Base-by-base conservation (phyloP, 2,113 vertebrate genomes). In the Alexandromys fortis region DNA sequence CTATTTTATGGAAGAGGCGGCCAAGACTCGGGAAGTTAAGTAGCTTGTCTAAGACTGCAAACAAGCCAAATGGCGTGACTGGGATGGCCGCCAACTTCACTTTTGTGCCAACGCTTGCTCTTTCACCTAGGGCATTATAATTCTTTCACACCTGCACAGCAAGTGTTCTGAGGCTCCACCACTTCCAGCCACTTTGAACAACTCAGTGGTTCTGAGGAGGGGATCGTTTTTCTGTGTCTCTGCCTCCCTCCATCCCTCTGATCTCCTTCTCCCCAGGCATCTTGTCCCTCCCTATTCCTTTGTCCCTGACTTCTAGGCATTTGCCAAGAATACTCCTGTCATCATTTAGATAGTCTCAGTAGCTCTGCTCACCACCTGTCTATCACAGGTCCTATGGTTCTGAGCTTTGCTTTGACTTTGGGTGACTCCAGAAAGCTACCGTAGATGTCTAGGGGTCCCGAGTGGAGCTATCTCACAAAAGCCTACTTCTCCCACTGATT, bases 1-100 rank as follows among this genome's bases (percentile, higher is more conserved):
- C n/a, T 22, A 79, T 91, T 81, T 96, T 45, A 87, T 14, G 65
- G 77, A 93, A 75, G 88, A 81, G 16, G 47, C 55, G 75, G 91
- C 49, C 79, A 33, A 86, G 10, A 55, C 12, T 38, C 83, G 33
- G 33, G 73, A 91, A 65, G 63, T n/a, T 65, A 93, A 82, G 24
- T 92, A 79, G 73, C 45, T 92, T 86, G 49, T 42, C 42, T 24
- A 65, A 92, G 79, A 61, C 42, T 24, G 86, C 45, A 91, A 24
- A 89, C 12, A 61, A 90, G 26, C 19, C 42, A 45, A 89, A 30
- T 17, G 38, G 3, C 12, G 16, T 63, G 67, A 2, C 67, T 75
- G 67, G 61, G 63, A 38, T 47, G 24, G 45, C 45, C 17, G 42
- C 10, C 79, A 88, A 21, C 11, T 89, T 79, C 61, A 49, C n/a